Percentiles rank a stretch among this genome's conserved stretches.
These are phyloP conservation scores for Pempheris klunzingeri DNA, from an alignment of 2,797 vertebrate species.

Conservation along the genomic window DNA sequence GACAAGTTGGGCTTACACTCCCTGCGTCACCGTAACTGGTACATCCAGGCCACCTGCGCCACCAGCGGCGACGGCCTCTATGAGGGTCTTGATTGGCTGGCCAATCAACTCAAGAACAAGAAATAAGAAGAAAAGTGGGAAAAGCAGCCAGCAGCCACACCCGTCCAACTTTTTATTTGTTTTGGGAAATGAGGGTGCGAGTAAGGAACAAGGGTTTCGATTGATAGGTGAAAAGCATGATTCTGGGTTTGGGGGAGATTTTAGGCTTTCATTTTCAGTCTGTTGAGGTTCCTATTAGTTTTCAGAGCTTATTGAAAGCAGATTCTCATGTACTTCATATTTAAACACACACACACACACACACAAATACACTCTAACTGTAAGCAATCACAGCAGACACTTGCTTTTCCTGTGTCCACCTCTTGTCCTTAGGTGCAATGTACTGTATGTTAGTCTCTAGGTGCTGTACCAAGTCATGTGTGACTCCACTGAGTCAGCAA, in stretches of 20 bases:
- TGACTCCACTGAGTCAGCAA: slow-evolving; percentile 48
- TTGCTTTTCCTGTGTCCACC: slow-evolving; percentile 66
- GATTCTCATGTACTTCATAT: slow-evolving; percentile 48
- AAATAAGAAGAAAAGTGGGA: slow-evolving; percentile 85
- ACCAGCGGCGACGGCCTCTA: slow-evolving; percentile 97
- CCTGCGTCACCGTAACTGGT: slow-evolving; percentile 97
- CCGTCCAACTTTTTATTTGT: slow-evolving; percentile 55
- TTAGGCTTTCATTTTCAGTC: slow-evolving; percentile 63
- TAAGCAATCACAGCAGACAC: slow-evolving; percentile 63
- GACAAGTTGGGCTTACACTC: slow-evolving; percentile 97
- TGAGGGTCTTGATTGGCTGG: slow-evolving; percentile 97
- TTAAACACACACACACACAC: slow-evolving; percentile 41
- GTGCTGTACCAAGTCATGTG: slow-evolving; percentile 61
- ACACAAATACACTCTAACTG: slow-evolving; percentile 50
- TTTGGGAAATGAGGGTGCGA: slow-evolving; percentile 33
- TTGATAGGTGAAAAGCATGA: slow-evolving; percentile 51
- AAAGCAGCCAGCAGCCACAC: slow-evolving; percentile 41
- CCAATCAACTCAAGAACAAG: slow-evolving; percentile 98
- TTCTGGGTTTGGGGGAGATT: slow-evolving; percentile 39
- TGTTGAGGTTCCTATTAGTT: slow-evolving; percentile 66
- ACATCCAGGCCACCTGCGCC: slow-evolving; percentile 98
- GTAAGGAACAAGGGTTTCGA: slow-evolving; percentile 47
- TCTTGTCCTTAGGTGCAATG: slow-evolving; percentile 62
- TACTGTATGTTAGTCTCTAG: slow-evolving; percentile 68
- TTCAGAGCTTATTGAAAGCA: slow-evolving; percentile 69